Conservation (phyloP, 2,888 invertebrate genomes). For the Sialis lutaria region DNA sequence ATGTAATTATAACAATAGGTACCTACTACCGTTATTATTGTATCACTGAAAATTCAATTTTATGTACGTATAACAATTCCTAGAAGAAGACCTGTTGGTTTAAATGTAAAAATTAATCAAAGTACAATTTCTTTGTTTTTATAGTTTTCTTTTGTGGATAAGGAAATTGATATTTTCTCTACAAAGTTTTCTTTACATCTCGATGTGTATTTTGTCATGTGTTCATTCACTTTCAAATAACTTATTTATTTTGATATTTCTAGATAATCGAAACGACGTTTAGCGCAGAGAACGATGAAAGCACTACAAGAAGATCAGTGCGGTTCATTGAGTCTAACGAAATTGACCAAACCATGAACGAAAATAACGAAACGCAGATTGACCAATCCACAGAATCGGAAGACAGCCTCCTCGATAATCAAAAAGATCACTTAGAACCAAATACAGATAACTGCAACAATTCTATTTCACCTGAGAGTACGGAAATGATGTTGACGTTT, state of each 20-base stretch:
- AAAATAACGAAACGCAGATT: constrained; percentile 9
- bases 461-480: constrained; percentile 21
- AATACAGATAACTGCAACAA: constrained; percentile 10
- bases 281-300: constrained; percentile 18
- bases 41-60: no score
- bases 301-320: constrained; percentile 41
- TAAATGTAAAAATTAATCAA: no score
- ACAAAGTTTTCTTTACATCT: not conserved
- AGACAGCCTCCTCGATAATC: constrained; percentile 19
- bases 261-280: constrained; percentile 4
- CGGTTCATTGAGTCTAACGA: constrained; percentile 39
- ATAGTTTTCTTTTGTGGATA: not conserved
- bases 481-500: constrained; percentile 35
- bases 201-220: not conserved
- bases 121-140: not conserved
- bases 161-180: not conserved
- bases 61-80: no score
- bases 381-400: constrained; percentile 14
- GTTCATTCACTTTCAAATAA: not conserved
- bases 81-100: no score
- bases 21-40: no score
- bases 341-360: constrained; percentile 16
- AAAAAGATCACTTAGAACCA: constrained; percentile 13
- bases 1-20: no score
- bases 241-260: not conserved